A percentile compares a stretch with the other conserved stretches of the same genome.
Evolutionary conservation across 2,888 invertebrate species (phyloP).

Genomic region (Idaea straminata): DNA sequence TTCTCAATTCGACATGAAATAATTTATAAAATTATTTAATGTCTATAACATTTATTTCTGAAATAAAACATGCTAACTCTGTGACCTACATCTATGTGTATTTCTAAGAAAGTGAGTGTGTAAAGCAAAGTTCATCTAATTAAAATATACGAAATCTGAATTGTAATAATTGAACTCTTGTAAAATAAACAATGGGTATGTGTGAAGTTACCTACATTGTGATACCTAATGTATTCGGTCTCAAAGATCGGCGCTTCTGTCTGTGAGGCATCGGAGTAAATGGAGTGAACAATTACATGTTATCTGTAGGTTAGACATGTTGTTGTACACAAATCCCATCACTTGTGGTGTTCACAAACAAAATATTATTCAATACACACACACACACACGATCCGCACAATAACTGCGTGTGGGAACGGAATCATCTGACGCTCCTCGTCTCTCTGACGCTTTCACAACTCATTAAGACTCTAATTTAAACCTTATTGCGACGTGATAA

Average conservation of each 20-base stretch:
- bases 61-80: too few species aligned
- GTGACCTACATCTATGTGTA: too few species aligned
- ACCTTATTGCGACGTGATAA: conserved; percentile 35
- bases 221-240: neutral
- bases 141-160: too few species aligned
- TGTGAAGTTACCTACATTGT: neutral
- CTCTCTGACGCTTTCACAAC: conserved; percentile 32
- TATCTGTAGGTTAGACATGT: conserved; percentile 9
- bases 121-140: too few species aligned
- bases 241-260: conserved; percentile 11
- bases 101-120: too few species aligned
- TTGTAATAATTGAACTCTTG: neutral
- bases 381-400: conserved; percentile 39
- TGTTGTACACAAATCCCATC: conserved; percentile 12
- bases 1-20: too few species aligned
- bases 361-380: conserved; percentile 48
- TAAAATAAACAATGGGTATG: neutral
- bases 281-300: conserved; percentile 22
- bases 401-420: conserved; percentile 53
- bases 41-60: too few species aligned
- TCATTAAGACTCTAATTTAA: conserved; percentile 24
- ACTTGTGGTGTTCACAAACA: conserved; percentile 29
- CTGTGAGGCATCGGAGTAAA: conserved; percentile 9
- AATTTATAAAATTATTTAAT: too few species aligned
- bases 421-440: conserved; percentile 52